Base-by-base conservation (phyloP, 92 coral and sea anemone genomes). In the Zoanthus solanderi region DNA sequence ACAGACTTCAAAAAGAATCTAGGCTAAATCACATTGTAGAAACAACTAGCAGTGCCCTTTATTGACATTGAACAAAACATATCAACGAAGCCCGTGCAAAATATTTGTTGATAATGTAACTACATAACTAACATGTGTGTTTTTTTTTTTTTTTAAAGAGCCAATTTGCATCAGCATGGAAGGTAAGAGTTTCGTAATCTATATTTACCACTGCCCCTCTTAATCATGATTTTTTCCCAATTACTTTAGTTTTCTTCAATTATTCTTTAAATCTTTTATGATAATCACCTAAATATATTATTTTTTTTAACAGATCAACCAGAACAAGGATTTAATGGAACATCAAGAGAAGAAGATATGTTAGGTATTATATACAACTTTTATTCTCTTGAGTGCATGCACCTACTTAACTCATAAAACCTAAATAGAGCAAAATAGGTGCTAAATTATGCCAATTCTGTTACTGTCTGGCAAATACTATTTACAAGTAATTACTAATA, bases 111-210 rank as follows among this genome's bases (percentile, higher is more conserved):
- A n/a, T 46, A 32, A 29, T 14, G 56, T n/a, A 78, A 52, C 45
- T 50, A 76, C 45, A 52, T 37, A 53, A 76, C 29, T 76, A 76
- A 76, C 46, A 76, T 23, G 46, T 76, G 80, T 75, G 23, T 76
- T 75, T 76, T 1, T 34, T 45, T 16, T 16, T 73, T 73, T 73
- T 73, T 48, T 12, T 46, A 44, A 73, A 34, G 52, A 73, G 78
- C 60, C 60, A 54, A 54, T 54, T 54, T 54, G 60, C 60, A 54
- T 54, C 60, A 54, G 60, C 60, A 54, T 54, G 60, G 60, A 54
- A 54, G 60, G 60, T 54, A 54, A 54, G 60, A 54, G 5, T 54
- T 54, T 54, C 12, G 60, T 54, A 9, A 54, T 54, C 16, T 54
- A 54, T 54, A 54, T 54, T 54, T 54, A 54, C 60, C 60, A 54